Evolutionary conservation across 1,140 invertebrate genomes (phyloP).

Genomic region (Oryctes rhinoceros): DNA sequence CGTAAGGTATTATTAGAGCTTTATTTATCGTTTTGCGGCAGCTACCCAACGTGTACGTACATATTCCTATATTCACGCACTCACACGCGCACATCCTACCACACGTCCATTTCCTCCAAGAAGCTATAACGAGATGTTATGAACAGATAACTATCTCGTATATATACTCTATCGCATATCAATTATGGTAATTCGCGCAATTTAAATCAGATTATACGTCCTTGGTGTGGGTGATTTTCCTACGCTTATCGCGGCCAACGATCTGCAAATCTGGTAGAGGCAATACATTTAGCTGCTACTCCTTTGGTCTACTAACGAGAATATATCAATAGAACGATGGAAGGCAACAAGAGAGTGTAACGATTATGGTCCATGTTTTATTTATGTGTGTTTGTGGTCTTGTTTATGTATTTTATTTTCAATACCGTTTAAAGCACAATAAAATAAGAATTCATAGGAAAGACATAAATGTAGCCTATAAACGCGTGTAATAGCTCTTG

Average conservation of each 20-base stretch:
- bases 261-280: conserved; percentile 38
- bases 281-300: conserved; percentile 27
- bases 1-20: conserved; percentile 32
- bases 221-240: conserved; percentile 38
- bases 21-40: conserved; percentile 36
- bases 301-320: conserved; percentile 9
- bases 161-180: conserved; percentile 38
- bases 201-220: conserved; percentile 40
- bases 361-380: conserved; percentile 14
- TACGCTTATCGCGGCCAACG: conserved; percentile 1
- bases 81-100: conserved; percentile 1
- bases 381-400: conserved; percentile 2
- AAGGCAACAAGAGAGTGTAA: background rate
- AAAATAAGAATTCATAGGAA: conserved; percentile 3
- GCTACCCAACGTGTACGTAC: background rate
- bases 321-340: background rate
- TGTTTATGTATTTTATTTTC: background rate
- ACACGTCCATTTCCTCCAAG: conserved; percentile 30
- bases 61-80: background rate
- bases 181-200: conserved; percentile 41
- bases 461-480: background rate
- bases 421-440: background rate
- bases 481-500: background rate
- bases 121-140: conserved; percentile 39
- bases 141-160: conserved; percentile 36